Conservation (phyloP, 2,113 vertebrate species). For the Protomyctophum bolini region DNA sequence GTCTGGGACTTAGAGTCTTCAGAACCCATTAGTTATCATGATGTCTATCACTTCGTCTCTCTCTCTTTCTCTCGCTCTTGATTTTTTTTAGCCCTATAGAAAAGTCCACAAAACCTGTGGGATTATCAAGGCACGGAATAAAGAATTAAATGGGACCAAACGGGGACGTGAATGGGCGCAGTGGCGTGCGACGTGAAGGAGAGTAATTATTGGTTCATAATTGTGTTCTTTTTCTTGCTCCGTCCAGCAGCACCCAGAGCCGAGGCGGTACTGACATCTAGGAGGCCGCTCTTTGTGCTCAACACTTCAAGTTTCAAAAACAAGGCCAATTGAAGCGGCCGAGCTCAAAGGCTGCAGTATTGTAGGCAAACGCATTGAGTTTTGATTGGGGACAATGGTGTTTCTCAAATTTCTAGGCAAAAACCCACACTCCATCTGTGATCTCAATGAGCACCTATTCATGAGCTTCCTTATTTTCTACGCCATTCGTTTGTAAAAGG, state of each 20-base stretch:
- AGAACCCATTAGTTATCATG: slow-evolving; percentile 13
- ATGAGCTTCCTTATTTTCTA: slow-evolving; percentile 81
- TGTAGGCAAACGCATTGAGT: slow-evolving; percentile 93
- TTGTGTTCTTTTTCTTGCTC: slow-evolving; percentile 79
- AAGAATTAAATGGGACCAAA: slow-evolving; percentile 80
- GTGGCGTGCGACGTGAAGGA: slow-evolving; percentile 77
- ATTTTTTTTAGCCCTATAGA: slow-evolving; percentile 18
- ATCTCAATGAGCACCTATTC: slow-evolving; percentile 94
- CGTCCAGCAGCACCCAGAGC: slow-evolving; percentile 77
- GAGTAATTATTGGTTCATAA: slow-evolving; percentile 87
- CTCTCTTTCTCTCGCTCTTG: background rate
- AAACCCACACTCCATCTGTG: slow-evolving; percentile 97
- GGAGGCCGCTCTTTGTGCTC: slow-evolving; percentile 88
- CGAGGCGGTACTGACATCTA: slow-evolving; percentile 88
- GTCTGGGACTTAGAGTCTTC: too few species aligned
- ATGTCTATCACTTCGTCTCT: slow-evolving; percentile 12
- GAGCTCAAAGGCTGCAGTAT: slow-evolving; percentile 90
- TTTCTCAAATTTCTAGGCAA: slow-evolving; percentile 97
- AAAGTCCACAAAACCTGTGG: slow-evolving; percentile 66
- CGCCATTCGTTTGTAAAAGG: slow-evolving; percentile 87
- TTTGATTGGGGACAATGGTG: slow-evolving; percentile 97
- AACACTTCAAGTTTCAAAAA: slow-evolving; percentile 98
- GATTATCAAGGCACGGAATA: slow-evolving; percentile 78
- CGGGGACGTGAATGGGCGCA: slow-evolving; percentile 78
- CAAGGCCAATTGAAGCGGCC: slow-evolving; percentile 92